These are phyloP conservation scores for Buathra laborator DNA, from an alignment of 2,888 invertebrate genomes.

Conservation along the genomic window DNA sequence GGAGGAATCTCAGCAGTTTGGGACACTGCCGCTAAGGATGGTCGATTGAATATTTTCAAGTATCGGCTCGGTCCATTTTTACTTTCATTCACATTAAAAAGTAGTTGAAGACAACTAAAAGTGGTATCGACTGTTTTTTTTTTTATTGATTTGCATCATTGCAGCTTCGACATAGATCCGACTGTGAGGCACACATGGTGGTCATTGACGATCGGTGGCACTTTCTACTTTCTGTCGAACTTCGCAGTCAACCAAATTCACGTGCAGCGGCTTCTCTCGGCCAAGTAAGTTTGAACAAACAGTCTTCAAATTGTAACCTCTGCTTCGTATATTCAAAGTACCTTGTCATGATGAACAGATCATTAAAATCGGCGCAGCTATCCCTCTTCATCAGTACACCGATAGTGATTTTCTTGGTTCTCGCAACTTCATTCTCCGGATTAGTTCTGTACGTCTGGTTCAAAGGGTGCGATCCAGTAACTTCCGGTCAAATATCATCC, in stretches of 20 bases:
- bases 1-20: conserved; percentile 91
- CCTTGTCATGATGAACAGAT: conserved; percentile 13
- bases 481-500: conserved; percentile 88
- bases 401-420: conserved; percentile 89
- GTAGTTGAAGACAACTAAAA: not conserved
- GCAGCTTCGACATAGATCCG: conserved; percentile 91
- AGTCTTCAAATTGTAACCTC: not conserved
- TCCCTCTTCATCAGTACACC: conserved; percentile 93
- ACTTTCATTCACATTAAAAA: not conserved
- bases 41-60: conserved; percentile 90
- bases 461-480: conserved; percentile 92
- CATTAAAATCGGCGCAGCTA: conserved; percentile 57
- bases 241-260: conserved; percentile 96
- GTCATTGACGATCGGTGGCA: conserved; percentile 91
- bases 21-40: conserved; percentile 88
- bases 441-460: conserved; percentile 94
- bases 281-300: conserved; percentile 86
- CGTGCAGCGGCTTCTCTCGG: conserved; percentile 91
- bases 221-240: conserved; percentile 91
- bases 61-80: conserved; percentile 79
- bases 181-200: conserved; percentile 94
- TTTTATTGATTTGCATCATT: conserved; percentile 67
- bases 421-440: conserved; percentile 90
- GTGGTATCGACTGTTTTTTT: not conserved
- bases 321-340: not conserved